Evolutionary conservation across 64 coral and sea anemone species (phyloP), one percentile per base, ranked within the genome.

Genomic region (Pocillopora damicornis): DNA sequence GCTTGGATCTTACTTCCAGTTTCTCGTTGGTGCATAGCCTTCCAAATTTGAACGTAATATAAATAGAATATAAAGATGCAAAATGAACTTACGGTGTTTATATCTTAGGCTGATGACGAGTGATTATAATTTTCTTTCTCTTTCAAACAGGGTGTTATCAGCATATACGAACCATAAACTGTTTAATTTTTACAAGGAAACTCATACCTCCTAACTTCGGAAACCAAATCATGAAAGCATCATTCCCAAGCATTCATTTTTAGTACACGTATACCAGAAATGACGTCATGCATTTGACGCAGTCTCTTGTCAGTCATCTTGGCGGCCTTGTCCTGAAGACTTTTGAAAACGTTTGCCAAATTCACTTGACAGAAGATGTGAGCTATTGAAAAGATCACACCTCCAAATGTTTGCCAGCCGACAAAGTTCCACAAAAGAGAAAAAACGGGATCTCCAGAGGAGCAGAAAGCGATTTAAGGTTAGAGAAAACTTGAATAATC

Each of bases 221-320:
- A 66, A 15, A 83, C 67, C 60, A 37, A 37, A 36, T 83, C 61
- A 67, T 61, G 15, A 59, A 83, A 83, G 35, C 62, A 34, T 38
- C 62, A 36, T 66, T 83, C 80, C 80, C 79, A 83, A 12, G 67
- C 80, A 83, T 83, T 83, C 80, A 83, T 66, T 26, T 83, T 83
- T 23, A 63, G 64, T 0, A 82, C 79, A 62, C 79, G 79, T 35
- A 82, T 82, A 63, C 79, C 79, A 20, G 79, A 82, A 82, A 82
- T 60, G 13, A 82, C 79, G 35, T 82, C 79, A 15, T 59, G 8
- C 16, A 82, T 82, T 35, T 62, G 64, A 59, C 79, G 6, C 9
- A 82, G 79, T 26, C 79, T 59, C 35, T 60, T 59, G 36, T 82
- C 79, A 1, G 79, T 82, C 64, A 63, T 1, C 79, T 63, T 82